phyloP scores from a whole-genome alignment of 2,113 vertebrate genomes.

The Ciconia boyciana region DNA sequence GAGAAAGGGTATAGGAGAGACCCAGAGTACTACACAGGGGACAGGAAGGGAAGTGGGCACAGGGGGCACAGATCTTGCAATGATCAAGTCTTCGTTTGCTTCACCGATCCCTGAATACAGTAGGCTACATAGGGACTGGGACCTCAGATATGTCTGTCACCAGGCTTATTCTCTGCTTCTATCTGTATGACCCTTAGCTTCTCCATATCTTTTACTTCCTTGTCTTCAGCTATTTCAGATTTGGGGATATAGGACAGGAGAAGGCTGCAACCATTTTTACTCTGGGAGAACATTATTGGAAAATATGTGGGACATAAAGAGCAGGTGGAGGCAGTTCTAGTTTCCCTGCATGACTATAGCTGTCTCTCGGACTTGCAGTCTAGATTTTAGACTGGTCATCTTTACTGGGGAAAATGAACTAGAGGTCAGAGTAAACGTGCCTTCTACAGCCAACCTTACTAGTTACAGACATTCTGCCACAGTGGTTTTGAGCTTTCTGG shows the following conservation, averaged over 20 bases:
- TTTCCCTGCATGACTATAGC: neutral
- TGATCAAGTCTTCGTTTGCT: neutral
- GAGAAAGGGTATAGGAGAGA: neutral
- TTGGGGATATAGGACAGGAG: neutral
- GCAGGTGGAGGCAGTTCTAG: neutral
- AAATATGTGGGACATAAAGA: neutral
- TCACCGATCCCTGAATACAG: neutral
- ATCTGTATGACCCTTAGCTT: neutral
- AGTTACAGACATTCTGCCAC: neutral
- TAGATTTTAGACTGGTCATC: neutral
- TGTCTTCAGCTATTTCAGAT: neutral
- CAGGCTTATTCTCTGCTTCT: neutral
- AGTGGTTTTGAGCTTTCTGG: neutral
- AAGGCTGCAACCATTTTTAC: neutral
- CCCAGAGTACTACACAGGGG: neutral
- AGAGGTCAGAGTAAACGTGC: neutral
- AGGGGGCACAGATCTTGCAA: neutral
- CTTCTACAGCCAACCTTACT: neutral
- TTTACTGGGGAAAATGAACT: neutral
- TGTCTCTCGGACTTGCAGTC: neutral
- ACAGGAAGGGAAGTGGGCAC: too few species aligned
- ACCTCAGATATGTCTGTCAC: neutral
- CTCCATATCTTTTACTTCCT: neutral
- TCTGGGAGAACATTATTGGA: neutral
- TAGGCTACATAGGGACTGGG: neutral